Evolutionary conservation across 2,113 vertebrate species (phyloP), one percentile per base, ranked within the genome.

Genomic region (Gymnarchus niloticus): DNA sequence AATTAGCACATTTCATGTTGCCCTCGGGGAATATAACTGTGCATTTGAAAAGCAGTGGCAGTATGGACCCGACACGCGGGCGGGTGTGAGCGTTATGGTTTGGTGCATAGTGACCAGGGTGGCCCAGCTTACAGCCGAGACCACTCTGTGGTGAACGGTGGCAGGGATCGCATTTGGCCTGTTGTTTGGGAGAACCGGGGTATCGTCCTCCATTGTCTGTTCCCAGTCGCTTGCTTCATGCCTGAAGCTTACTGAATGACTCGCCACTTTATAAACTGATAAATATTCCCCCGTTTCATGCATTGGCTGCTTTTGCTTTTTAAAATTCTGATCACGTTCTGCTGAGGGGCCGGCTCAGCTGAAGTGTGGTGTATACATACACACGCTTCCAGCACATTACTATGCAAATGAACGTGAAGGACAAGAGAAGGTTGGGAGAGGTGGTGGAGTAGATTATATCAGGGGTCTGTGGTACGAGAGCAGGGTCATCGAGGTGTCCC

Each of bases 351-450:
- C 59, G 54, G 51, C 46, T 51, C 1, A 14, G 23, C 23, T 14
- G 57, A 23, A 9, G 28, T 56, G 81, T 14, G 10, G 10, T 48
- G n/a, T 21, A 23, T 17, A n/a, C 48, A 48, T 10, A 49, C 54
- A n/a, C 61, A n/a, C 3, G 17, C 7, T 10, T 21, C 49, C 37
- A n/a, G 56, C 49, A 81, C 51, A 69, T 85, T 33, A 69, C 41
- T 52, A 85, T 85, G 84, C 33, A 83, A 83, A 87, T 65, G n/a
- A 83, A 81, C 33, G 25, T 69, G 61, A 56, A 28, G 61, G 77
- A 85, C 65, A 54, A 61, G 78, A 59, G 28, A 81, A 84, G 83
- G 51, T 85, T 65, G 19, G 21, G 4, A 10, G 37, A 81, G 52
- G 69, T 77, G 14, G 12, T 37, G 12, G 0, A 14, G 54, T 19